Base-by-base conservation (phyloP, 2,113 vertebrate species). In the Microtus ochrogaster region DNA sequence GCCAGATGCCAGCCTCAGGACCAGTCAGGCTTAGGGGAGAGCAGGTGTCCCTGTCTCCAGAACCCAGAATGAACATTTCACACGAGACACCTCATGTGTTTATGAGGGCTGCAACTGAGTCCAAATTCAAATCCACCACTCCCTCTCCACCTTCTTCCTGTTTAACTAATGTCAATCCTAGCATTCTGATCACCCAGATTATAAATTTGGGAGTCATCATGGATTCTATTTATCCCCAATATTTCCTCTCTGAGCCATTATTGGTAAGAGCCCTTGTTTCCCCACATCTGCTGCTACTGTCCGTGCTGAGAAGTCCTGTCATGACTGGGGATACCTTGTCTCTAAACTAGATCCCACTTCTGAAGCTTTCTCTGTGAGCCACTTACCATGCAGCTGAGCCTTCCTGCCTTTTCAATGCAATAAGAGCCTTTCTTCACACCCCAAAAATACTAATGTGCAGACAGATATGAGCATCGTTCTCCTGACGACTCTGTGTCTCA, bases 1-100 rank as follows among this genome's bases (percentile, higher is more conserved):
- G 33, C 88, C 52, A 81, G 78, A 82, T 74, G 13, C 22, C 85
- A 91, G 87, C 74, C 41, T 16, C 16, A 73, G 82, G 94, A 28
- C 36, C n/a, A 21, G 4, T 1, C 14, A 41, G 72, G 79, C 49
- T 82, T 82, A 11, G 19, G 16, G 65, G 26, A 89, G 16, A 68
- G 61, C 0, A 30, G 65, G 66, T 0, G 0, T 7, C 26, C 16
- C 16, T 19, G 17, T 24, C 30, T 79, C 44, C 49, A 3, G 77
- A 28, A 52, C 5, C 73, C 65, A 70, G 72, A 61, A 63, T 4
- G 17, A 3, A 22, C 2, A 41, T 33, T 63, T 58, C 92, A 55
- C 36, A 19, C 0, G 36, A 81, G 52, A 33, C 14, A 8, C 8
- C 13, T n/a, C 58, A 21, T 58, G 58, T 58, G 19, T 58, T 58